Percentiles rank a stretch among this genome's conserved stretches.
Conservation (phyloP, 2,797 vertebrate species). For the Merluccius polli region DNA sequence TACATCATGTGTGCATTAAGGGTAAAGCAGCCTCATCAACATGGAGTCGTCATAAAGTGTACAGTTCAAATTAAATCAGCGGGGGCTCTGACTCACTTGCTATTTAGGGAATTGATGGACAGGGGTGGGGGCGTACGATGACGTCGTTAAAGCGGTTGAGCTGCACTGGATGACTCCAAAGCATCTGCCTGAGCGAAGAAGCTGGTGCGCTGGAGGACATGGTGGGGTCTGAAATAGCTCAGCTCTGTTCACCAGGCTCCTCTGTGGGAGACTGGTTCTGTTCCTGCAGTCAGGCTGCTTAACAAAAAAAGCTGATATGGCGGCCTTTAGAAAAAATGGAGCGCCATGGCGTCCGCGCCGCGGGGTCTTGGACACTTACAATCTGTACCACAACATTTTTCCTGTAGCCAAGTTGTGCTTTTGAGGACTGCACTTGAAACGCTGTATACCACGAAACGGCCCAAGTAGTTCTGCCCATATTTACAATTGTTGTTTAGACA, state of each 20-base stretch:
- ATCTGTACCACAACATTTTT: slow-evolving; percentile 5
- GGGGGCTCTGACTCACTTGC: too few species aligned
- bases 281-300: background rate
- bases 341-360: background rate
- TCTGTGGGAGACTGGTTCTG: background rate
- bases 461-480: background rate
- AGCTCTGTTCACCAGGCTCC: background rate
- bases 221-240: too few species aligned
- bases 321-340: background rate
- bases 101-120: too few species aligned
- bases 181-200: background rate
- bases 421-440: slow-evolving; percentile 3
- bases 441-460: background rate
- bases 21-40: too few species aligned
- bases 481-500: slow-evolving; percentile 3
- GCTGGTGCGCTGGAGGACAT: too few species aligned
- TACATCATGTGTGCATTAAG: too few species aligned
- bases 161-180: too few species aligned
- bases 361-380: background rate
- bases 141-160: too few species aligned
- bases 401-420: slow-evolving; percentile 16
- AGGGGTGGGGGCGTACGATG: too few species aligned
- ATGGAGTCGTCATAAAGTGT: too few species aligned
- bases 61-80: too few species aligned
- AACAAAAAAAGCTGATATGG: background rate